These are phyloP conservation scores for Pitangus sulphuratus DNA, from an alignment of 2,797 vertebrate genomes.

Conservation along the genomic window DNA sequence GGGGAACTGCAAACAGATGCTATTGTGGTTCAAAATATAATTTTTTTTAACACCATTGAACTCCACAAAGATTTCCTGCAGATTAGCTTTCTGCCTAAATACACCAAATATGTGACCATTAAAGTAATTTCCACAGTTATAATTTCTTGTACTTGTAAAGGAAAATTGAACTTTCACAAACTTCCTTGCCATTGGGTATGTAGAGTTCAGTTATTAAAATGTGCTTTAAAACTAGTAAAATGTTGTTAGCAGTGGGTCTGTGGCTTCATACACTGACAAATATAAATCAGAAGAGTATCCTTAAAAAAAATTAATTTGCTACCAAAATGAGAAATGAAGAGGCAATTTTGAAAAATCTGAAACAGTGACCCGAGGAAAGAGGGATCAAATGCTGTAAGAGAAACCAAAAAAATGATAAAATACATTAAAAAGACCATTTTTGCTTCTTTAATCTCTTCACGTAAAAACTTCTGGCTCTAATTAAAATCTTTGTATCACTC, in stretches of 20 bases:
- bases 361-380: neutral
- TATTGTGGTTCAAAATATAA: neutral
- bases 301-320: neutral
- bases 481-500: neutral
- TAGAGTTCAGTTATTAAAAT: conserved; percentile 6
- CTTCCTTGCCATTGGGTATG: neutral
- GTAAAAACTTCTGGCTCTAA: conserved; percentile 10
- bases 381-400: neutral
- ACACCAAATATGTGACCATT: neutral
- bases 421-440: neutral
- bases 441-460: neutral
- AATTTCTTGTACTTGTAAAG: neutral
- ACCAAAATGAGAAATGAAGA: neutral
- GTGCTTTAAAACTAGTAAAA: neutral
- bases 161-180: conserved; percentile 26
- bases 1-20: neutral
- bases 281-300: neutral
- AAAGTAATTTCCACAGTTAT: neutral
- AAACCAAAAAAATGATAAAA: neutral
- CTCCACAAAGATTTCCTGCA: neutral
- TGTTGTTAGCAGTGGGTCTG: neutral
- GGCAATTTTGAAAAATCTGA: neutral
- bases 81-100: neutral
- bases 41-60: neutral
- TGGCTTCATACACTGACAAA: neutral